Percentiles rank a stretch among this genome's conserved stretches.
Evolutionary conservation across 2,113 vertebrate genomes (phyloP).

Genomic region (Azemiops feae): DNA sequence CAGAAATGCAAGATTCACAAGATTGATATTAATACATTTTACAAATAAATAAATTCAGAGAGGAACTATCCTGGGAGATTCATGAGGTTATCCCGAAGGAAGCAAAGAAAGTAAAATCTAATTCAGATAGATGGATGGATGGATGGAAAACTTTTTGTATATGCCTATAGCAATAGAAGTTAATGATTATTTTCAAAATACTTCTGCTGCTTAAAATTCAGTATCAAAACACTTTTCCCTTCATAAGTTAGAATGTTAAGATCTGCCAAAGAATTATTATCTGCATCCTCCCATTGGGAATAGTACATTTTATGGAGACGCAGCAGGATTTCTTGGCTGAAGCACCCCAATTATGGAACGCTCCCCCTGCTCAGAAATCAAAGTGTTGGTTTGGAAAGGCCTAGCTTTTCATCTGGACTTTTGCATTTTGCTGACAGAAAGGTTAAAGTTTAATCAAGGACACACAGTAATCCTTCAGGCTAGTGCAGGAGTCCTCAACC

Average conservation of each 20-base stretch:
- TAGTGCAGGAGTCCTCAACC: no score
- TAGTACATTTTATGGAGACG: background rate
- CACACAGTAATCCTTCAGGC: background rate
- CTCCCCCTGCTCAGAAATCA: background rate
- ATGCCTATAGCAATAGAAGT: background rate
- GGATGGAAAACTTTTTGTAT: background rate
- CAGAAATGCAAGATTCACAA: background rate
- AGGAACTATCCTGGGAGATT: no score
- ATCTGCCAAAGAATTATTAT: background rate
- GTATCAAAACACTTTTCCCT: background rate
- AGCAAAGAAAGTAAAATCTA: background rate
- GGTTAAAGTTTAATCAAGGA: background rate
- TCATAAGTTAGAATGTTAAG: background rate
- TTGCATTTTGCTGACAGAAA: background rate
- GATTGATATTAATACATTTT: background rate
- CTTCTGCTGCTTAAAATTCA: background rate
- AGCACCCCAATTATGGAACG: background rate
- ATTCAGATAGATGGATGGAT: background rate
- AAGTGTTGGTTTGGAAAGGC: background rate
- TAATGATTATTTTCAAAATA: background rate
- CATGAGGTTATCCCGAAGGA: background rate
- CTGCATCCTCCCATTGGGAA: background rate
- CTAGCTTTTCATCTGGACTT: background rate
- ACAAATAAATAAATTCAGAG: background rate
- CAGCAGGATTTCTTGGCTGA: background rate